Evolutionary conservation across 2,113 vertebrate genomes (phyloP), one percentile per base, ranked within the genome.

Genomic region (Toxostoma redivivum): DNA sequence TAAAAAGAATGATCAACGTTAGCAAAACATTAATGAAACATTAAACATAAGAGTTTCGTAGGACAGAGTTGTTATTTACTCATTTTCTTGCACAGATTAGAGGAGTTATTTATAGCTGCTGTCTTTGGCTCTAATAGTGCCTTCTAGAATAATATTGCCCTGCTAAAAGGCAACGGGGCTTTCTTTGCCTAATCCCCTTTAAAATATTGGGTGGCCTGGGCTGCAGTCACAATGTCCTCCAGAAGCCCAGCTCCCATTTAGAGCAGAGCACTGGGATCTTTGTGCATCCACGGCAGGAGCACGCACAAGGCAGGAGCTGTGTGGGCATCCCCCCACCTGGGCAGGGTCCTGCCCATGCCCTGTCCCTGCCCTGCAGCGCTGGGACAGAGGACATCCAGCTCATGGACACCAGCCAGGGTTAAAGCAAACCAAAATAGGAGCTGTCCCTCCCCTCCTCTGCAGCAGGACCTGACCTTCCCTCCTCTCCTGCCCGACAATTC

Each of bases 251-350:
- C 19, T 50, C 15, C 5, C 5, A 0, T 5, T 53, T 5, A 10
- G 33, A 50, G 35, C 16, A 48, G 48, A 44, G 73, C 37, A 4
- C 19, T 1, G 10, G 13, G 2, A 1, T 0, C 4, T 7, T 5
- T 17, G 18, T 4, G 5, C 2, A 0, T 1, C 21, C 1, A 0
- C 1, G 14, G 16, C 14, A 37, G 37, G 45, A n/a, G n/a, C 3
- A 9, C 7, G 11, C 21, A 4, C 7, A 7, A 17, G 23, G 33
- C 5, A 25, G 9, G 28, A n/a, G 11, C 28, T 25, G 14, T 4
- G 14, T 4, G 31, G 47, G 47, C n/a, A 30, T 24, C 37, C 6
- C 7, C 31, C 13, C 27, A 17, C 7, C n/a, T 1, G 7, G 38
- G 42, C 62, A 86, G 45, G 16, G 45, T 27, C 37, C 28, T 51